Evolutionary conservation across 2,888 invertebrate genomes (phyloP).

Genomic region (Selenia dentaria): DNA sequence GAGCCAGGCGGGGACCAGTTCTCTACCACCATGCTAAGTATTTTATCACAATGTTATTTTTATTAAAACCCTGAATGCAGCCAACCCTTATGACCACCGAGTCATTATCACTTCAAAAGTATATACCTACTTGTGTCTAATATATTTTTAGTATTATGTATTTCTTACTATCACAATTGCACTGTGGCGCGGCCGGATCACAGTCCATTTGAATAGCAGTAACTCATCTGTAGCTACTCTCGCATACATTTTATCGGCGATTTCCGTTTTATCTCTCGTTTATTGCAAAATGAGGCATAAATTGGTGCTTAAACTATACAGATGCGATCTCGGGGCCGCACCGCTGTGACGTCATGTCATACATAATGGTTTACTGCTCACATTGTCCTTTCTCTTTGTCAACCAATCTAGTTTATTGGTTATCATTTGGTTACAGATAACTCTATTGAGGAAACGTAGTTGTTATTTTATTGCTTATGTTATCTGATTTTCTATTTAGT

Average conservation of each 20-base stretch:
- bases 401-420: neutral
- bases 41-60: no score
- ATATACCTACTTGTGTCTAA: no score
- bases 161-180: no score
- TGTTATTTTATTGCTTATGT: no score
- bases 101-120: no score
- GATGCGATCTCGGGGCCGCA: neutral
- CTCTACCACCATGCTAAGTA: no score
- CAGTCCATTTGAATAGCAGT: slow-evolving; percentile 6
- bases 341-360: neutral
- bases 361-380: neutral
- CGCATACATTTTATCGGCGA: slow-evolving; percentile 14
- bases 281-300: slow-evolving; percentile 7
- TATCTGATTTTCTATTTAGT: no score
- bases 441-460: no score
- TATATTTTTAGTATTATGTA: no score
- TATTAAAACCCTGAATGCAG: no score
- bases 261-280: slow-evolving; percentile 12
- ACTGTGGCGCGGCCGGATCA: neutral
- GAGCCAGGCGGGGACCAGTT: no score
- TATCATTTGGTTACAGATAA: neutral
- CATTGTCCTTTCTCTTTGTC: neutral
- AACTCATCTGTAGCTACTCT: slow-evolving; percentile 1
- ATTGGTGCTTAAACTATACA: slow-evolving; percentile 3
- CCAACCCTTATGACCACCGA: no score